A percentile compares a stretch with the other conserved stretches of the same genome.
These are phyloP conservation scores for Phaethornis superciliosus DNA, from an alignment of 2,113 vertebrate species.

Conservation along the genomic window DNA sequence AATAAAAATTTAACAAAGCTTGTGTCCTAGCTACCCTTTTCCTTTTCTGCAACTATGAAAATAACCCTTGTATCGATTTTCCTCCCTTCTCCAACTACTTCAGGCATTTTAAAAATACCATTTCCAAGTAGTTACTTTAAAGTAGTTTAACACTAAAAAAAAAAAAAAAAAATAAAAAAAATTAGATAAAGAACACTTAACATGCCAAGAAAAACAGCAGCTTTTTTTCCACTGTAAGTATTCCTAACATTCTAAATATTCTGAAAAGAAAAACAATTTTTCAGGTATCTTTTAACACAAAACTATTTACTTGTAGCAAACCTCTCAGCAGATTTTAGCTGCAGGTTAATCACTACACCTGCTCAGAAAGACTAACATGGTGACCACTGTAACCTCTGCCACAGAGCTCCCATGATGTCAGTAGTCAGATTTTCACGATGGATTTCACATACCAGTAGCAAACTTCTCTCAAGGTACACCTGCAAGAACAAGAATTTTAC, in stretches of 20 bases:
- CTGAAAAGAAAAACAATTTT: conserved; percentile 9
- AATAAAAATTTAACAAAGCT: not conserved
- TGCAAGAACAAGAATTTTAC: not conserved
- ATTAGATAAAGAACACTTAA: not conserved
- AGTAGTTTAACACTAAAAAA: not conserved
- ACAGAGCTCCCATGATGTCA: no score
- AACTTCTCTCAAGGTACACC: not conserved
- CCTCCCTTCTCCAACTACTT: not conserved
- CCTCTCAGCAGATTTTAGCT: not conserved
- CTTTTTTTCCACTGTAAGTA: conserved; percentile 1
- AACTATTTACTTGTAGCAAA: not conserved
- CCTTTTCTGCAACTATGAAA: not conserved
- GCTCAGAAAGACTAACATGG: not conserved
- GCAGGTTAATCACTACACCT: not conserved
- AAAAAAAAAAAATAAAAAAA: not conserved
- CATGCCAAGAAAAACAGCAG: not conserved
- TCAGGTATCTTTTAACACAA: not conserved
- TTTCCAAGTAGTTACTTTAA: not conserved
- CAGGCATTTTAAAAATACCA: not conserved
- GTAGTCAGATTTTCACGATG: not conserved
- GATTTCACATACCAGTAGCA: not conserved
- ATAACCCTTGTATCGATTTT: not conserved
- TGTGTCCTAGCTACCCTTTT: not conserved
- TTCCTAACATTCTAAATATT: conserved; percentile 17
- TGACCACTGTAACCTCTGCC: not conserved